Evolutionary conservation across 2,888 invertebrate genomes (phyloP).

Genomic region (Tinea semifulvella): DNA sequence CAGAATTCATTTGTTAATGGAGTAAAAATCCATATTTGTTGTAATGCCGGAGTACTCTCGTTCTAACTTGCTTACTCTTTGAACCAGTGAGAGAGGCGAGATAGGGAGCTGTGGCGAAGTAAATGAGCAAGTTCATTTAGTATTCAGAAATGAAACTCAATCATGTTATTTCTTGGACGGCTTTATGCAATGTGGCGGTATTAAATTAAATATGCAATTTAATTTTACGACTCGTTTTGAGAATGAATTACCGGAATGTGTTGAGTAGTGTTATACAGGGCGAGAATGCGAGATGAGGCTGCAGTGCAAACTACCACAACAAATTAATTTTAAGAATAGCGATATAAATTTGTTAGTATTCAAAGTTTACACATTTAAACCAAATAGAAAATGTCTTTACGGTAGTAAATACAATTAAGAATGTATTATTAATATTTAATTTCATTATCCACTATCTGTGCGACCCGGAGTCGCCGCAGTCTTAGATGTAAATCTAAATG

Average conservation of each 20-base stretch:
- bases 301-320: no score
- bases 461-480: no score
- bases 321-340: no score
- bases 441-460: no score
- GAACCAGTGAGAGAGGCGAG: constrained; percentile 23
- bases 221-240: neutral
- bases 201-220: constrained; percentile 3
- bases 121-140: constrained; percentile 49
- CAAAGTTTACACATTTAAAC: no score
- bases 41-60: constrained; percentile 20
- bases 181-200: constrained; percentile 22
- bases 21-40: neutral
- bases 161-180: constrained; percentile 40
- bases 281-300: no score
- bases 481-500: no score
- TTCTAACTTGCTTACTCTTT: constrained; percentile 16
- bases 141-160: constrained; percentile 55
- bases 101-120: constrained; percentile 17
- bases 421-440: no score
- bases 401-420: no score
- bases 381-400: no score
- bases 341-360: no score
- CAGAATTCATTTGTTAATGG: constrained; percentile 4
- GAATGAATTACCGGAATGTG: neutral
- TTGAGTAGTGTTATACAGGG: neutral